Percentiles rank a stretch among this genome's conserved stretches.
phyloP scores from a whole-genome alignment of 2,113 vertebrate species.

The Rissa tridactyla region DNA sequence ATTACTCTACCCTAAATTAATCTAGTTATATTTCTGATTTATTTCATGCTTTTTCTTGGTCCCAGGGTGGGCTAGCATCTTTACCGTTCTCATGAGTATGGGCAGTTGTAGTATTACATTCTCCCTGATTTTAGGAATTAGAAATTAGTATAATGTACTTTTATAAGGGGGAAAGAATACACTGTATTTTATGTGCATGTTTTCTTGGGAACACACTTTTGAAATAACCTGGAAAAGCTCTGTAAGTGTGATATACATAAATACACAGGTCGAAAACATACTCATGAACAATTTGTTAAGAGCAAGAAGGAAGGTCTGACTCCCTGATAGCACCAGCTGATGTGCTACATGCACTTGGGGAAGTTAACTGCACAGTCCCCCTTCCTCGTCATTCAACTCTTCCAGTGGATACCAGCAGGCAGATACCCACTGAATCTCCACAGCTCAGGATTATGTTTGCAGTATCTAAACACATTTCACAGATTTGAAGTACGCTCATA shows the following conservation, averaged over 20 bases:
- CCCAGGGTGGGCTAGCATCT: neutral
- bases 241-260: neutral
- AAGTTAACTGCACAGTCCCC: neutral
- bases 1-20: slow-evolving; percentile 57
- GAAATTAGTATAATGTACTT: neutral
- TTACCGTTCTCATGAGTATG: neutral
- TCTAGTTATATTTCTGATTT: slow-evolving; percentile 43
- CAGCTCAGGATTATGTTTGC: neutral
- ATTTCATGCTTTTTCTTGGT: slow-evolving; percentile 32
- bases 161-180: neutral
- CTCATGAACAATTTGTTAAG: neutral
- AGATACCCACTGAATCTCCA: neutral
- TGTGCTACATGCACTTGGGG: neutral
- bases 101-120: neutral
- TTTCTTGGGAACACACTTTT: neutral
- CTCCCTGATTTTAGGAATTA: neutral
- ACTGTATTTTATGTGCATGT: neutral
- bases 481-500: neutral
- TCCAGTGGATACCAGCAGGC: neutral
- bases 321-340: neutral
- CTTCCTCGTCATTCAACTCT: neutral
- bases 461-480: neutral
- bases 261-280: neutral
- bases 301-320: neutral
- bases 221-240: neutral